Evolutionary conservation across 2,113 vertebrate species (phyloP).

Genomic region (Ramphastos sulfuratus): DNA sequence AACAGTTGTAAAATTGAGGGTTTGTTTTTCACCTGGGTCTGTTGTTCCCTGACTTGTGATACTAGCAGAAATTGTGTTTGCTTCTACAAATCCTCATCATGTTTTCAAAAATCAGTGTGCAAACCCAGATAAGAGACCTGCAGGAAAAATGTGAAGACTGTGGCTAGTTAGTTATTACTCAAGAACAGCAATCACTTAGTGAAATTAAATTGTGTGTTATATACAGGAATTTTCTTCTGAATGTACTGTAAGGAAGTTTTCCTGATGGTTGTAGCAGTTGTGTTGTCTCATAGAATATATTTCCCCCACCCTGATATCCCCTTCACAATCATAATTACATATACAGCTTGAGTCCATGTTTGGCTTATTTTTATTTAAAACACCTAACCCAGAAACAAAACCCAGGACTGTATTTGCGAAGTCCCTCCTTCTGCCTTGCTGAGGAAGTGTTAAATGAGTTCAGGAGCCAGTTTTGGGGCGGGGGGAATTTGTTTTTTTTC

Average conservation of each 20-base stretch:
- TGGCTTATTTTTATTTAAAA: neutral
- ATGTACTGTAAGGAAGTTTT: neutral
- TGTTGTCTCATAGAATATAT: neutral
- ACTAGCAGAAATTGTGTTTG: neutral
- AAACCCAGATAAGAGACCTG: neutral
- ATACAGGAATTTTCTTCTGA: neutral
- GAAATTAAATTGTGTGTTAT: neutral
- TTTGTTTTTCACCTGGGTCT: neutral
- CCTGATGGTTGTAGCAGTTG: neutral
- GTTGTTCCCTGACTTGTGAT: neutral
- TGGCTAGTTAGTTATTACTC: fast-evolving
- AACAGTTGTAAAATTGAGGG: neutral
- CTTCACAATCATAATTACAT: neutral
- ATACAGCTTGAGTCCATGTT: neutral
- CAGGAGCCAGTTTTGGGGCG: neutral
- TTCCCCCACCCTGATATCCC: neutral
- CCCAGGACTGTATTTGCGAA: neutral
- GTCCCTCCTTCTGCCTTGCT: neutral
- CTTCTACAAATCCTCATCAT: neutral
- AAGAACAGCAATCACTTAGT: neutral
- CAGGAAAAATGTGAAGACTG: neutral
- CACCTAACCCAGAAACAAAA: neutral
- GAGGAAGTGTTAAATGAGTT: neutral
- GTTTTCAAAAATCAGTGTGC: neutral
- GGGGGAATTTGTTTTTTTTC: neutral